Evolutionary conservation across 2,888 invertebrate species (phyloP).

Genomic region (Bellardia pandia): DNA sequence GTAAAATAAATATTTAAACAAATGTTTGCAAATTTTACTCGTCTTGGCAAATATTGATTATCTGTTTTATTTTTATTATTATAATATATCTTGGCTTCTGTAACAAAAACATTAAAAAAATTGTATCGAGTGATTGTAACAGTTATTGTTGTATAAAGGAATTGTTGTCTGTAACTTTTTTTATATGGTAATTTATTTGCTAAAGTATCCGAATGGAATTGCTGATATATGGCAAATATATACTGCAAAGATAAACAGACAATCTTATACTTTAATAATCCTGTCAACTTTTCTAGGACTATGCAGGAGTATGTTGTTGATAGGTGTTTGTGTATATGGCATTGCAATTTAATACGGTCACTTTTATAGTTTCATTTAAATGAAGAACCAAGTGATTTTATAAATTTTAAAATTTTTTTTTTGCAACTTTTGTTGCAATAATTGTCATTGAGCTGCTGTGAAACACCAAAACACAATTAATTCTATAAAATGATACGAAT

Average conservation of each 20-base stretch:
- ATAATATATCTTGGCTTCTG: conserved; percentile 3
- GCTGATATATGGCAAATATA: conserved; percentile 4
- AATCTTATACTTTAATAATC: no score
- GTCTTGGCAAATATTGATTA: conserved; percentile 6
- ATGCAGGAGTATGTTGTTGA: no score
- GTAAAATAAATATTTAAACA: conserved; percentile 22
- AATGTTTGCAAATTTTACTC: neutral
- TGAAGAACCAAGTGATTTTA: neutral
- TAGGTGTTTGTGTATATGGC: no score
- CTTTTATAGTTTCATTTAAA: neutral
- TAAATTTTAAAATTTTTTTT: neutral
- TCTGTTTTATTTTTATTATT: conserved; percentile 33
- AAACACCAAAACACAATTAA: conserved; percentile 16
- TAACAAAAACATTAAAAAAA: neutral
- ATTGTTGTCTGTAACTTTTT: neutral
- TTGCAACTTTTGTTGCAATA: neutral
- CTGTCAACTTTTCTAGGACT: no score
- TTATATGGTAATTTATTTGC: neutral
- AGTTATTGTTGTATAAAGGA: neutral
- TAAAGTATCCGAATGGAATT: neutral
- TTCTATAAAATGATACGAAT: neutral
- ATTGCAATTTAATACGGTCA: neutral
- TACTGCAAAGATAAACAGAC: neutral
- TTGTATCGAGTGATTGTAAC: neutral
- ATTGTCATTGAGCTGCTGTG: neutral